These are phyloP conservation scores for Forficula auricularia DNA, from an alignment of 1,140 invertebrate species.

Conservation along the genomic window DNA sequence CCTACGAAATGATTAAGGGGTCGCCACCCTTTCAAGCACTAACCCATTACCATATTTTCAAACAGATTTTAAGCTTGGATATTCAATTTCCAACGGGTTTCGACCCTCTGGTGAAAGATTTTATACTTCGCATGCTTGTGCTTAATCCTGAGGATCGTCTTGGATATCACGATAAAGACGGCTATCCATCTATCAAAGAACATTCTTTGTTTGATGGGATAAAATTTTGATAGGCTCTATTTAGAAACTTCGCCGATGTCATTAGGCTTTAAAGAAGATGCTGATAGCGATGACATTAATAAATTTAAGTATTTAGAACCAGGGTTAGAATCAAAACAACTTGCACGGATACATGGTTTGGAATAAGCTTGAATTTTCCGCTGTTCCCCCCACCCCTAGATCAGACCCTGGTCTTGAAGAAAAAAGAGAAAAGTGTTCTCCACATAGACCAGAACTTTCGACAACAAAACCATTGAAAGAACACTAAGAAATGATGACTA, in stretches of 20 bases:
- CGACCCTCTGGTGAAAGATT: not conserved
- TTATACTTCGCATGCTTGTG: not conserved
- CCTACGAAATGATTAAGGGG: slow-evolving; percentile 31
- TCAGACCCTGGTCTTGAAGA: no score
- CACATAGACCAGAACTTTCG: no score
- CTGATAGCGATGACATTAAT: no score
- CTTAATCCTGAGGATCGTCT: no score
- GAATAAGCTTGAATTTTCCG: no score
- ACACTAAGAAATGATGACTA: no score
- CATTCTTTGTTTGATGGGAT: not conserved
- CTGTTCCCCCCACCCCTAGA: no score
- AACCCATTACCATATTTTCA: not conserved
- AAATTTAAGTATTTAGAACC: no score
- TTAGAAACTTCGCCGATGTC: not conserved
- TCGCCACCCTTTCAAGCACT: not conserved
- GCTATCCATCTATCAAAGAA: not conserved
- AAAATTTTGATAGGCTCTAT: not conserved
- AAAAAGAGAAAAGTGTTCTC: no score
- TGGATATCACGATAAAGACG: not conserved
- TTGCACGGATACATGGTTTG: no score
- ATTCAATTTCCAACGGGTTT: not conserved
- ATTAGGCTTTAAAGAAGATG: not conserved
- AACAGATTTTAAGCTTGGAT: not conserved
- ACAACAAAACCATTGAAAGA: no score
- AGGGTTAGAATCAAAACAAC: no score